Evolutionary conservation across 2,797 vertebrate species (phyloP).

Genomic region (Pogoniulus pusillus): DNA sequence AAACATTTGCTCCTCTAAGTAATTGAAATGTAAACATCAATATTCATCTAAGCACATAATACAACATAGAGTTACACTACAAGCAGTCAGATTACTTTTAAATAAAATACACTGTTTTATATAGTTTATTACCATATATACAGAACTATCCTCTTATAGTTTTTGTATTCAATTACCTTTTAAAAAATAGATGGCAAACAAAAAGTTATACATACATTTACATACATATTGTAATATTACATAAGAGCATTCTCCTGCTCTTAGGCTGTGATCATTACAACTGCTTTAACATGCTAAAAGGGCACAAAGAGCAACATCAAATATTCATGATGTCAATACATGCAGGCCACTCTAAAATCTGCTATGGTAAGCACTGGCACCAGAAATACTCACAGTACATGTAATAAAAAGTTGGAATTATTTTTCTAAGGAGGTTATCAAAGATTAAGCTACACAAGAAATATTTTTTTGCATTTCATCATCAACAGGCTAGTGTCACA

Average conservation of each 20-base stretch:
- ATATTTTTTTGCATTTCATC: constrained; percentile 22
- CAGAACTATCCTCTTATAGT: neutral
- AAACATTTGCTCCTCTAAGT: neutral
- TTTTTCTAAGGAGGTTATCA: constrained; percentile 9
- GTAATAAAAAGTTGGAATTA: neutral
- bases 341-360: neutral
- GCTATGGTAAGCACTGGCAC: neutral
- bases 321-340: neutral
- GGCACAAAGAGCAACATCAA: neutral
- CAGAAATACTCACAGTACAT: neutral
- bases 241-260: neutral
- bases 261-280: neutral
- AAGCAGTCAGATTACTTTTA: neutral
- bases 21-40: neutral
- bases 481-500: constrained; percentile 27
- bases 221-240: neutral
- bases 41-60: neutral
- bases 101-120: neutral
- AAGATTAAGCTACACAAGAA: constrained; percentile 11
- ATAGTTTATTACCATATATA: neutral
- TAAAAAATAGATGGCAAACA: neutral
- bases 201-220: neutral
- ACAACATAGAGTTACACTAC: neutral
- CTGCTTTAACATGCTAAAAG: neutral
- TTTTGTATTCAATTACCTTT: neutral